phyloP scores from a whole-genome alignment of 2,888 invertebrate genomes.

The Sinohyriopsis cumingii region DNA sequence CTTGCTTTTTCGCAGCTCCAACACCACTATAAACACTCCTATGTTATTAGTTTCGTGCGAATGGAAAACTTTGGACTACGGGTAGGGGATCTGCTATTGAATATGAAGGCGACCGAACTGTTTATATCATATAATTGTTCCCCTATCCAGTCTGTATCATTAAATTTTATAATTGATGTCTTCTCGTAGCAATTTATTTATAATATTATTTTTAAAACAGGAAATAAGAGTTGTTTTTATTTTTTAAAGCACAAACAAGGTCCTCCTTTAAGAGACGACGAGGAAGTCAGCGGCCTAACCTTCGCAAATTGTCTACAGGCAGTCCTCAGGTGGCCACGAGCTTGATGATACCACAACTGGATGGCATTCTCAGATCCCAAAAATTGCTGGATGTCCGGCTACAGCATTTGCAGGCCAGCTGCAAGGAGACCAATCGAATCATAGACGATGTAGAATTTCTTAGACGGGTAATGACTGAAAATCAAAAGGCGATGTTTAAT shows the following conservation, averaged over 20 bases:
- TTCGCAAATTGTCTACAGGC: slow-evolving; percentile 56
- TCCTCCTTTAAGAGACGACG: slow-evolving; percentile 38
- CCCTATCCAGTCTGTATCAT: too few relatives aligned
- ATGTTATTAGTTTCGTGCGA: too few relatives aligned
- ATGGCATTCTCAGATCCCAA: slow-evolving; percentile 69
- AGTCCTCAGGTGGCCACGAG: slow-evolving; percentile 66
- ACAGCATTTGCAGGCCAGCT: slow-evolving; percentile 70
- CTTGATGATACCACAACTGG: slow-evolving; percentile 70
- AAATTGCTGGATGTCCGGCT: slow-evolving; percentile 70
- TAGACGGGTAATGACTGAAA: slow-evolving; percentile 69
- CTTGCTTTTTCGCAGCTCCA: too few relatives aligned
- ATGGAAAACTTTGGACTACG: too few relatives aligned
- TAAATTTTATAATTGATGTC: too few relatives aligned
- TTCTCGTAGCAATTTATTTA: too few relatives aligned
- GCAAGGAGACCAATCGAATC: slow-evolving; percentile 67
- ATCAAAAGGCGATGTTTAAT: slow-evolving; percentile 70
- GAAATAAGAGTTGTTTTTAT: too few relatives aligned
- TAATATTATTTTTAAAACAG: too few relatives aligned
- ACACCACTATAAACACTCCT: too few relatives aligned
- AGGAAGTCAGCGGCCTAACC: slow-evolving; percentile 37
- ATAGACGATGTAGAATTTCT: slow-evolving; percentile 71
- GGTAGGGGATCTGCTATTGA: too few relatives aligned
- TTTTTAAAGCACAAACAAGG: slow-evolving; percentile 5
- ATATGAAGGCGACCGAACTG: too few relatives aligned
- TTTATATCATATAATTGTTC: too few relatives aligned